Evolutionary conservation across 64 coral and sea anemone genomes (phyloP).

Genomic region (Astreopora myriophthalma): DNA sequence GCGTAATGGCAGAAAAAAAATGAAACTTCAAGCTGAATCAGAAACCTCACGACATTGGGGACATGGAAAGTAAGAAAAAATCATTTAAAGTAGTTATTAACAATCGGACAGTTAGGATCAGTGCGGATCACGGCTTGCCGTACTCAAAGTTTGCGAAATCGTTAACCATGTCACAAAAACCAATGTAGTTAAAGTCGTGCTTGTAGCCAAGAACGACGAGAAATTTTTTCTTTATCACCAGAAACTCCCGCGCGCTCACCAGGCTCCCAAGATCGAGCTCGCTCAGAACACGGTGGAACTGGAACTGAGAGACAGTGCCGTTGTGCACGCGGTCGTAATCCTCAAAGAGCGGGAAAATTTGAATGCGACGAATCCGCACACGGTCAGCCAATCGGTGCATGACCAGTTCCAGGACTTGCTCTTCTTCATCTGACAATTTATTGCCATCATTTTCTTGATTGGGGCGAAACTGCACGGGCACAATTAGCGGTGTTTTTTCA

Average conservation of each 20-base stretch:
- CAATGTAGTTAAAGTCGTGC: conserved; percentile 97
- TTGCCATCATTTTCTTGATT: conserved; percentile 68
- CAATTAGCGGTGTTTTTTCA: conserved; percentile 84
- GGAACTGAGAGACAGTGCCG: conserved; percentile 90
- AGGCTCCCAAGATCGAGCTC: conserved; percentile 92
- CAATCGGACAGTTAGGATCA: no score
- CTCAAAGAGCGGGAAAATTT: conserved; percentile 99
- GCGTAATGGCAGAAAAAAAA: no score
- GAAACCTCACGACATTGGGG: no score
- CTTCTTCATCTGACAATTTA: conserved; percentile 75
- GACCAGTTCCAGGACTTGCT: conserved; percentile 80
- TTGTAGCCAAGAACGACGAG: conserved; percentile 92
- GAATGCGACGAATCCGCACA: conserved; percentile 89
- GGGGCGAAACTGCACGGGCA: conserved; percentile 79
- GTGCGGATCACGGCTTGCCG: conserved; percentile 73
- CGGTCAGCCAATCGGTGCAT: conserved; percentile 98
- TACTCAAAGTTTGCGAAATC: conserved; percentile 94
- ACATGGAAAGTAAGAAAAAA: no score
- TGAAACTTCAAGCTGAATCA: no score
- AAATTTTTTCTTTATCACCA: conserved; percentile 93
- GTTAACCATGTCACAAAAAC: conserved; percentile 94
- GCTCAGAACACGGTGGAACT: conserved; percentile 95
- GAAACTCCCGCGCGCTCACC: conserved; percentile 90
- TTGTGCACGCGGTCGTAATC: conserved; percentile 99
- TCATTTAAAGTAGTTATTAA: no score